phyloP scores from a whole-genome alignment of 2,113 vertebrate species.

The Pantherophis guttatus region DNA sequence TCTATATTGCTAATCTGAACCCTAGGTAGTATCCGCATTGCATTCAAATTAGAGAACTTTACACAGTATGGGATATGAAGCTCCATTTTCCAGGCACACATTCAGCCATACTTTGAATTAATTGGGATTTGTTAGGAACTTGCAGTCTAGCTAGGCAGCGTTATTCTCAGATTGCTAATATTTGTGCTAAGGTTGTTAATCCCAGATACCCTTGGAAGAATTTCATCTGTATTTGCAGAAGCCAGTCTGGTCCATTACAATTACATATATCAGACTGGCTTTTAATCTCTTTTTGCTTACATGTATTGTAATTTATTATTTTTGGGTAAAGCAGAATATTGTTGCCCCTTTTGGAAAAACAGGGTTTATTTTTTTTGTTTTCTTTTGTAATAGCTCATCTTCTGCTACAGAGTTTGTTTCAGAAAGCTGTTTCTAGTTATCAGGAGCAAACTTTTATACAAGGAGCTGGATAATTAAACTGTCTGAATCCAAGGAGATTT shows the following conservation, averaged over 20 bases:
- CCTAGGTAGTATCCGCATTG: background rate
- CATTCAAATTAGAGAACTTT: background rate
- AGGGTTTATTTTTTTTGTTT: background rate
- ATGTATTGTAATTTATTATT: conserved; percentile 9
- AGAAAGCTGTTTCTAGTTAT: background rate
- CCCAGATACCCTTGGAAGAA: background rate
- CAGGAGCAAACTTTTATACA: conserved; percentile 6
- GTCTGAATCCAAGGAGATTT: background rate
- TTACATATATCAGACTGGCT: background rate
- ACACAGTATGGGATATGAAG: background rate
- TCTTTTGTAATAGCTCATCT: background rate
- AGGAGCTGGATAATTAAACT: conserved; percentile 11
- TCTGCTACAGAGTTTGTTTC: background rate
- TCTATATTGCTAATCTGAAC: background rate
- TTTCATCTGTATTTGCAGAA: conserved; percentile 9
- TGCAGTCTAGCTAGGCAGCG: background rate
- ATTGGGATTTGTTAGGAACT: conserved; percentile 5
- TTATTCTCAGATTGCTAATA: background rate
- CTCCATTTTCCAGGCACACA: background rate
- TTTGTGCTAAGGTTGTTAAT: background rate
- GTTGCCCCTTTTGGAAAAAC: background rate
- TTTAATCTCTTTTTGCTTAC: conserved; percentile 2
- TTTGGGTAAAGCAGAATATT: background rate
- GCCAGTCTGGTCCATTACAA: background rate
- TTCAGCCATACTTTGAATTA: conserved; percentile 9